Evolutionary conservation across 2,888 invertebrate genomes (phyloP).

Genomic region (Nymphalis urticae): DNA sequence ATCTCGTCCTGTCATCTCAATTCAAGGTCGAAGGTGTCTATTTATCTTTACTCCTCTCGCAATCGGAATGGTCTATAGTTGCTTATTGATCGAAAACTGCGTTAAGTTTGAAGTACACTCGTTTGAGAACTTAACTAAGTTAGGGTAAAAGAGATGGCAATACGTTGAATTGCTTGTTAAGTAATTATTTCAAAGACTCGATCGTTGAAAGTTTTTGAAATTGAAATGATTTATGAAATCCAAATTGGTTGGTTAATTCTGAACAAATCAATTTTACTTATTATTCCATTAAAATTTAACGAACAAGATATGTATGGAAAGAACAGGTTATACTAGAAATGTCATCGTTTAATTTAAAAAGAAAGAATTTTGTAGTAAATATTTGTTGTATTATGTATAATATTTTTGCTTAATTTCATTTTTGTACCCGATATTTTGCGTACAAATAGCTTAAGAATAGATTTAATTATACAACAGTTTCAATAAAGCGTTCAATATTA

Average conservation of each 20-base stretch:
- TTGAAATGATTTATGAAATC: background rate
- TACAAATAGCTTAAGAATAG: constrained; percentile 41
- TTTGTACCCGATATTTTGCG: constrained; percentile 40
- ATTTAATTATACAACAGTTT: constrained; percentile 23
- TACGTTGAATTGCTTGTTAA: no score
- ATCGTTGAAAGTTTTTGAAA: no score
- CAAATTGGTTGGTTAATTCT: background rate
- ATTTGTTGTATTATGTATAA: background rate
- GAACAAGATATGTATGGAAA: background rate
- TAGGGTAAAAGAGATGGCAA: no score
- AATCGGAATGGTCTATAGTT: no score
- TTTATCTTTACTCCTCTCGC: no score
- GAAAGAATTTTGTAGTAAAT: background rate
- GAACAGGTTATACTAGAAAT: constrained; percentile 9
- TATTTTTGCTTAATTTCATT: constrained; percentile 16
- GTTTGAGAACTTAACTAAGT: no score
- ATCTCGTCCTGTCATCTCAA: no score
- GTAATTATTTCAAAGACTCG: no score
- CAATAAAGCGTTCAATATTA: constrained; percentile 24
- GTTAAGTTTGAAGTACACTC: no score
- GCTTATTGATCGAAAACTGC: no score
- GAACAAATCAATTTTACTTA: background rate
- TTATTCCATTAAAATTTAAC: background rate
- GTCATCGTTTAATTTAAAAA: constrained; percentile 1
- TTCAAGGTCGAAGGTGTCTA: no score